Percentiles rank a stretch among this genome's conserved stretches.
Evolutionary conservation across 2,797 vertebrate species (phyloP).

Genomic region (Muraenolepis orangiensis): DNA sequence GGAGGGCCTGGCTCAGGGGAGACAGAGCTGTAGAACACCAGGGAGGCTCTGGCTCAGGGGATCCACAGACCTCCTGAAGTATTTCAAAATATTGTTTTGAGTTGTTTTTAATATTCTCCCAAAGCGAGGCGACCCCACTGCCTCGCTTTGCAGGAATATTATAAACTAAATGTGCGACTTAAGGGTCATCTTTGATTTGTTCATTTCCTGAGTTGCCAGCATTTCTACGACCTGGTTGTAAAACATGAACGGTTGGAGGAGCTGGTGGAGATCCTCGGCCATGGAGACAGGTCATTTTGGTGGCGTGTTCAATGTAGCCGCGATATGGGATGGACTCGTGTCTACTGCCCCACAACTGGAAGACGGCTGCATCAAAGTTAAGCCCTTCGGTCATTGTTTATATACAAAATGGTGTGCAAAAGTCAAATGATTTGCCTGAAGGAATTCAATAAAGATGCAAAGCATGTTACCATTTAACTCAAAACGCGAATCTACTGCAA

Average conservation of each 20-base stretch:
- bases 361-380: constrained; percentile 56
- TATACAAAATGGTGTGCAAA: neutral
- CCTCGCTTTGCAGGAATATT: too few species aligned
- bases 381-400: constrained; percentile 57
- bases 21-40: neutral
- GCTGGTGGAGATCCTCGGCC: neutral
- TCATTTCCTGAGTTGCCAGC: neutral
- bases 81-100: neutral
- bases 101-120: too few species aligned
- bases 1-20: neutral
- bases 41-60: too few species aligned
- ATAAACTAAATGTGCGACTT: neutral
- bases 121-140: too few species aligned
- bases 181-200: neutral
- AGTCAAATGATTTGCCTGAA: neutral
- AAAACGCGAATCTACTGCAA: neutral
- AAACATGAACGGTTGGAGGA: neutral
- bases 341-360: neutral
- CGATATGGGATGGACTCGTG: neutral
- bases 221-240: neutral
- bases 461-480: neutral
- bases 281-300: neutral
- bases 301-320: neutral
- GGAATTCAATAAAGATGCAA: neutral
- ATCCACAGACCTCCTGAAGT: neutral